Base-by-base conservation (phyloP, 2,888 invertebrate species). In the Amiota communis region DNA sequence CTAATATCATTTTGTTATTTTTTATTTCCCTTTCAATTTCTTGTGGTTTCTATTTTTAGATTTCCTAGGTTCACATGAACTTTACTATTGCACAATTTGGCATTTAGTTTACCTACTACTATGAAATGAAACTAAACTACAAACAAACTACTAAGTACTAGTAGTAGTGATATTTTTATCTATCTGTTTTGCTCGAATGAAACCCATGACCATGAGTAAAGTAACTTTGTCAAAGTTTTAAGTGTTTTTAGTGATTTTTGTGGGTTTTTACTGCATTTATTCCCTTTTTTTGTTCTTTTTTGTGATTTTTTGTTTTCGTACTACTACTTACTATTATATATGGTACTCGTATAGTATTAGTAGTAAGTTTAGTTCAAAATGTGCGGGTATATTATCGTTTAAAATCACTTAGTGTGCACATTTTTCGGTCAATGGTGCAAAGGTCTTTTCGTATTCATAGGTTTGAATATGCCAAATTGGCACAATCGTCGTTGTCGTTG, bases 221-320 rank as follows among this genome's bases (percentile, higher is more conserved):
- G 17, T 59, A 59, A 59, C 46, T 63, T 63, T 63, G 46, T 51
- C 51, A 47, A 68, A 68, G 20, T 68, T 68, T 68, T 53, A 68
- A 68, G 67, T 68, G 67, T 68, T 51, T 53, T 68, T 68, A 68
- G 23, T 51, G 65, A 65, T 65, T 65, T 48, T 59, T 59, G 59
- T 65, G 65, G 65, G 15, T 65, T 65, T 9, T 36, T 63, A 36
- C 11, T 63, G 11, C n/a, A 36, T 36, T 63, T 13, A 47, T 63
- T 63, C 13, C 2, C 12, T 63, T 63, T 63, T 63, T 63, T 8
- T 23, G 1, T n/a, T 9, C 11, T 13, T 61, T 61, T 63, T 63
- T 63, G n/a, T 23, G 1, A 36, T 36, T 36, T 53, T 53, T 53
- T 53, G 12, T 53, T 15, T 6, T 11, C 53, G 53, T 13, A 46